These are phyloP conservation scores for Holotrichia oblita DNA, from an alignment of 1,140 invertebrate species.

Conservation along the genomic window DNA sequence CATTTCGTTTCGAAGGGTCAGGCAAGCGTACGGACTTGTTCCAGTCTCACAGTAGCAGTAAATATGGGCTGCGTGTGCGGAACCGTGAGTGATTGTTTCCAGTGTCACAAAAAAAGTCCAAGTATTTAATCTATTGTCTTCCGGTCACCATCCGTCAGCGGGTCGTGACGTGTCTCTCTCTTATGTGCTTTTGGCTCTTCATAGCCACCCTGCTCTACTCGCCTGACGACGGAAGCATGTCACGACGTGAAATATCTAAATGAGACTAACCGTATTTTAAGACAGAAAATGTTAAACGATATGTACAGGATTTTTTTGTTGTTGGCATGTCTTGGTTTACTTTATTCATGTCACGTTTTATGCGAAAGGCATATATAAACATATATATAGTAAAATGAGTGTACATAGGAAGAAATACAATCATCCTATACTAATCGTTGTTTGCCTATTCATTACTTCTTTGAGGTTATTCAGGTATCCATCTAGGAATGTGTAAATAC, in stretches of 20 bases:
- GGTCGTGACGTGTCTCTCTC: slow-evolving; percentile 7
- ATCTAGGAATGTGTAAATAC: neutral
- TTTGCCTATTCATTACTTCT: neutral
- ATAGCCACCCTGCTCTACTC: neutral
- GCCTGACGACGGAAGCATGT: neutral
- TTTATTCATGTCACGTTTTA: neutral
- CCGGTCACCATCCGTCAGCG: slow-evolving; percentile 29
- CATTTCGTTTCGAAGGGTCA: slow-evolving; percentile 25
- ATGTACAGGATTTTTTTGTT: neutral
- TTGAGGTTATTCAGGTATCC: neutral
- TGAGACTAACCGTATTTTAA: neutral
- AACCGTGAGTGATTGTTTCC: slow-evolving; percentile 27
- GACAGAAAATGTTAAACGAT: neutral
- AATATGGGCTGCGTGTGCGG: slow-evolving; percentile 18
- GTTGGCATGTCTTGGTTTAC: no score
- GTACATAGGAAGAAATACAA: neutral
- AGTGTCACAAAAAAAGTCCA: neutral
- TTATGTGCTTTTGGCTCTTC: neutral
- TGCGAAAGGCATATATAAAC: no score
- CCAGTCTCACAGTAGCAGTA: neutral
- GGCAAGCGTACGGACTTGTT: neutral
- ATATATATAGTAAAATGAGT: neutral
- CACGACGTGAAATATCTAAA: neutral
- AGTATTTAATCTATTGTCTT: slow-evolving; percentile 36
- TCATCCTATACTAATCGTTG: neutral